phyloP scores from a whole-genome alignment of 2,888 invertebrate species.

The Caenorhabditis sp. region DNA sequence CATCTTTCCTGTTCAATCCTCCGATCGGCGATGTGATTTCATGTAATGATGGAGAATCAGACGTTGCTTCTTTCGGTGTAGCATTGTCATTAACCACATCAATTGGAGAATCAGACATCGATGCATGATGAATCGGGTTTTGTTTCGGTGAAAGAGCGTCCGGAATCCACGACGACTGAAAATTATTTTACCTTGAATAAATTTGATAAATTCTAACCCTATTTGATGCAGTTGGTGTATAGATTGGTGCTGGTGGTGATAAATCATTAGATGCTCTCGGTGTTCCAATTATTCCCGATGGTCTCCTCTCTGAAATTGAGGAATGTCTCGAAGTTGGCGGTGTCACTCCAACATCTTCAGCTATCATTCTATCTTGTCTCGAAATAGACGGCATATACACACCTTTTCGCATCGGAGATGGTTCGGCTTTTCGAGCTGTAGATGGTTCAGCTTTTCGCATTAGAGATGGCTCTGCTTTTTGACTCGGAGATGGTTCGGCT shows the following conservation, averaged over 20 bases:
- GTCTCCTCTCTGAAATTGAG: conserved; percentile 17
- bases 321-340: conserved; percentile 13
- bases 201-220: conserved; percentile 5
- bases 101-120: conserved; percentile 24
- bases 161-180: conserved; percentile 36
- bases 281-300: conserved; percentile 1
- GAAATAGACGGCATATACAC: conserved; percentile 24
- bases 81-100: conserved; percentile 30
- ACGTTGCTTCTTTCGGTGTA: conserved; percentile 12
- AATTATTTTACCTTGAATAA: too few species aligned
- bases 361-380: conserved; percentile 34
- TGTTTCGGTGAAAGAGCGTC: conserved; percentile 6
- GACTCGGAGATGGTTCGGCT: background rate
- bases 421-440: background rate
- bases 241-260: background rate
- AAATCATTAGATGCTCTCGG: conserved; percentile 11
- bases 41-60: background rate
- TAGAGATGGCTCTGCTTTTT: background rate
- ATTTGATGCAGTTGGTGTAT: conserved; percentile 18
- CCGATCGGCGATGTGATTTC: background rate
- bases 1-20: background rate
- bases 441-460: conserved; percentile 2
- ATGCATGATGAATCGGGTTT: conserved; percentile 7
- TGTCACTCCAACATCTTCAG: conserved; percentile 7
- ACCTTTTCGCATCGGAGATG: background rate